Evolutionary conservation across 2,113 vertebrate genomes (phyloP), one percentile per base, ranked within the genome.

Genomic region (Mystacornis crossleyi): DNA sequence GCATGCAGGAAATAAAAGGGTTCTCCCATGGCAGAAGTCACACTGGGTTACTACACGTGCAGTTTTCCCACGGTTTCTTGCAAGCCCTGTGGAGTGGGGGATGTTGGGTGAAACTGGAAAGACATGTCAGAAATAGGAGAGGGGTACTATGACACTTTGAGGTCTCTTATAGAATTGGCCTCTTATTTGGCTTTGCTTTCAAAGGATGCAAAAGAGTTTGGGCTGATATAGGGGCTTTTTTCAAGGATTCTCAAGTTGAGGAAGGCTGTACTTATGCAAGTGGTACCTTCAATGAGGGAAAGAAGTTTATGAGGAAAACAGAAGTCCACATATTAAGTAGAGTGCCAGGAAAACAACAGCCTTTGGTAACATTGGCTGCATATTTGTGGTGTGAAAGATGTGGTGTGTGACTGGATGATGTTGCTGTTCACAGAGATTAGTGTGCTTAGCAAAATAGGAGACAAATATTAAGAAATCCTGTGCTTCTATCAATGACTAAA

Each of bases 381-480:
- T 16, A 6, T 40, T 89, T n/a, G 75, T 24, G 26, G 8, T 57
- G 24, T 81, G 58, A 51, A 84, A 73, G 15, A 51, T 42, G 16
- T 4, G 12, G 16, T 42, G 55, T 66, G 58, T 89, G 53, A 72
- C 67, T 80, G 88, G 88, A 26, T 91, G 70, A 53, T 21, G 74
- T 83, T 89, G 66, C 73, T 94, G 71, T 66, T 91, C 67, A 80
- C 58, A 94, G 81, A 90, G 61, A 47, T 74, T 90, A 95, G 90
- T 40, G 74, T 66, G 28, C 19, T 91, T 69, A 85, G 94, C 81
- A 80, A 86, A 94, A 90, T 18, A 50, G 36, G 96, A 96, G 54
- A 93, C 43, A 60, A 96, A 92, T 87, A 86, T 62, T 90, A 85
- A 96, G 43, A 86, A 97, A 95, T 81, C 34, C 29, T 93, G 74